Conservation (phyloP, 1,140 invertebrate genomes). For the Caenorhabditis elegans region WBcel235 BX284605.5:1354501-1355000, state of each 20-base stretch:
- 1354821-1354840: slow-evolving; percentile 54
- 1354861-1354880: slow-evolving; percentile 55
- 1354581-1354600: slow-evolving; percentile 52
- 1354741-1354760: slow-evolving; percentile 54
- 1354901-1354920: slow-evolving; percentile 42
- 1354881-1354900: slow-evolving; percentile 31
- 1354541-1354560: slow-evolving; percentile 55
- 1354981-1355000: slow-evolving; percentile 14
- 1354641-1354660: slow-evolving; percentile 57
- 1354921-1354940: slow-evolving; percentile 45
- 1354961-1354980: neutral
- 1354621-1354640: slow-evolving; percentile 52
- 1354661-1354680: slow-evolving; percentile 55
- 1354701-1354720: slow-evolving; percentile 58
- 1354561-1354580: slow-evolving; percentile 55
- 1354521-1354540: slow-evolving; percentile 54
- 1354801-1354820: slow-evolving; percentile 52
- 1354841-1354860: slow-evolving; percentile 60
- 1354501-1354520: slow-evolving; percentile 35
- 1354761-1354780: slow-evolving; percentile 58
- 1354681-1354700: slow-evolving; percentile 57
- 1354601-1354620: slow-evolving; percentile 51
- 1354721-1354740: slow-evolving; percentile 56
- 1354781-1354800: slow-evolving; percentile 43
- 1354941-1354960: slow-evolving; percentile 21